phyloP scores from a whole-genome alignment of 2,888 invertebrate genomes.

The Epirrita christyi region DNA sequence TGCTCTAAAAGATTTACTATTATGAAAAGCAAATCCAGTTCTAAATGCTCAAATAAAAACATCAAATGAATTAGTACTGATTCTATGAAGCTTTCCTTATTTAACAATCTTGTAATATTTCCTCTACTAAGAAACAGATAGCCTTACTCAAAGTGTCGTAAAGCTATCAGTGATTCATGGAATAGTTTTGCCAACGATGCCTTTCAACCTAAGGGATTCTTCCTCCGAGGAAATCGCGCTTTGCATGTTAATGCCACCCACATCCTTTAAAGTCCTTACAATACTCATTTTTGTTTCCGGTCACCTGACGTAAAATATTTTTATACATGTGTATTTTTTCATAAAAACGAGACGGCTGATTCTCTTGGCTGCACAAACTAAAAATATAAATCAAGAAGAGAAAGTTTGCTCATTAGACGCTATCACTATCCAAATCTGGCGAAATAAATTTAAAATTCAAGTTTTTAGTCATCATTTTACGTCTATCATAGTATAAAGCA shows the following conservation, averaged over 20 bases:
- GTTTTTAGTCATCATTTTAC: neutral
- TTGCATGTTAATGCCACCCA: conserved; percentile 73
- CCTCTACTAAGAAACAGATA: neutral
- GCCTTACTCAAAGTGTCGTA: neutral
- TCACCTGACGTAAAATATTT: conserved; percentile 35
- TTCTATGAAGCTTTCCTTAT: no score
- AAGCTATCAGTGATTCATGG: conserved; percentile 17
- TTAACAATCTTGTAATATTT: no score
- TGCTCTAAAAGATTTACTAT: no score
- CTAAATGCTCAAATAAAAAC: no score
- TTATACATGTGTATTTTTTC: neutral
- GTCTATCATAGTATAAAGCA: neutral
- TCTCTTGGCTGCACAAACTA: conserved; percentile 15
- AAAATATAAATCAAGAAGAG: conserved; percentile 20
- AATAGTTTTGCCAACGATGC: conserved; percentile 38
- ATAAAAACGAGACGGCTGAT: conserved; percentile 7
- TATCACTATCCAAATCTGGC: conserved; percentile 25
- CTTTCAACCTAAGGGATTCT: conserved; percentile 24
- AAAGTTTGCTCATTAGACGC: conserved; percentile 30
- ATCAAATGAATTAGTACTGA: no score
- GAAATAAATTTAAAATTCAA: conserved; percentile 16
- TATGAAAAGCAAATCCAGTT: no score
- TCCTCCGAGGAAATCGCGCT: conserved; percentile 47
- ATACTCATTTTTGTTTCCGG: conserved; percentile 66
- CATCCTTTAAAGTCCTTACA: conserved; percentile 76